Evolutionary conservation across 2,797 vertebrate genomes (phyloP), one percentile per base, ranked within the genome.

Genomic region (Dendrocincla tyrannina): DNA sequence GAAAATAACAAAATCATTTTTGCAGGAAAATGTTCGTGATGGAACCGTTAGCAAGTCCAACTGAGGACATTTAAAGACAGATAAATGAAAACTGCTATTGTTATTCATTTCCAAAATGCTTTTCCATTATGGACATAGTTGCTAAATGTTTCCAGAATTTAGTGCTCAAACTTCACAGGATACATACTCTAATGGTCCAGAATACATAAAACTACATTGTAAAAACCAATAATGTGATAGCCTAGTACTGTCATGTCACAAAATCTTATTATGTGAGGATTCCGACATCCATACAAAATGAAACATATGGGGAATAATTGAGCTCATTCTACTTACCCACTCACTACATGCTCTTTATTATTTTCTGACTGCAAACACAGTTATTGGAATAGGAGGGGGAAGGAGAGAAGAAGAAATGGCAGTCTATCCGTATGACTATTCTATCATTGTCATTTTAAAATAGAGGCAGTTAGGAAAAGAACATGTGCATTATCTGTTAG

Each of bases 241-340:
- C 73, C 41, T 93, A 68, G 68, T 85, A 91, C 42, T 24, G 64
- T 37, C 25, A 13, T 33, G 22, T 79, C 72, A 89, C 74, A 92
- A 95, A 91, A 88, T 70, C 70, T 70, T 92, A 95, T 87, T 89
- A 85, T 39, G 52, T 70, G 67, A 96, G 46, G 55, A 88, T 90
- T 94, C 59, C 76, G 55, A 86, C 76, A 95, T 81, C 66, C 63
- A 49, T 33, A 88, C 62, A 84, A 88, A 94, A 92, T 75, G 60
- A 95, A 95, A 82, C 37, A 44, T 4, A 93, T 25, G 46, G 69
- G 42, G 13, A 80, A 95, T 72, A 93, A 91, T 72, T 89, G 66
- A 94, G 39, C 46, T 91, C 32, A 73, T 67, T 91, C 67, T 87
- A 67, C 66, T 75, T 62, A 81, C 13, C n/a, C 35, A 33, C 41